A percentile compares a stretch with the other conserved stretches of the same genome.
phyloP scores from a whole-genome alignment of 2,113 vertebrate genomes.

The Hypocryptadius cinnamomeus region DNA sequence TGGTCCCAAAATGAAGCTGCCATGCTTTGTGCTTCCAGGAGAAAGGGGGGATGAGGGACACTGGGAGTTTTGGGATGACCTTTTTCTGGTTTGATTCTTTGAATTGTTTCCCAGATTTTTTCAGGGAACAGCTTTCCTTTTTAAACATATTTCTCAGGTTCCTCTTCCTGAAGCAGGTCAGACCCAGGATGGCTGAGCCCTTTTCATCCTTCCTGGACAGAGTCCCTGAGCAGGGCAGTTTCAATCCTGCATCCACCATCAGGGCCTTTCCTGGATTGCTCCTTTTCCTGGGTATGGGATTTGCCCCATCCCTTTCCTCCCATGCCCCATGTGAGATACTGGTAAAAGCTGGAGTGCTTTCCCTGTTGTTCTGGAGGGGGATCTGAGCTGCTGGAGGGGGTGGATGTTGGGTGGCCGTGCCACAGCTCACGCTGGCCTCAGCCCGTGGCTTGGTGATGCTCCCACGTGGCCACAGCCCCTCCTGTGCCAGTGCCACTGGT shows the following conservation, averaged over 20 bases:
- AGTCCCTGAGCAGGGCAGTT: not conserved
- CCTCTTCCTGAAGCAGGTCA: not conserved
- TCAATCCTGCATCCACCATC: not conserved
- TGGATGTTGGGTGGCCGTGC: not conserved
- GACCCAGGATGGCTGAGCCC: accelerated
- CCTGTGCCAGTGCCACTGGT: not conserved
- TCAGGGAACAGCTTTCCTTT: not conserved
- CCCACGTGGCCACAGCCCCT: not conserved
- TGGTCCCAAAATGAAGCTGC: not conserved
- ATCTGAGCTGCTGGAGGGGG: not conserved
- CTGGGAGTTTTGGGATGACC: not conserved
- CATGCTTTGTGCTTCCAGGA: not conserved
- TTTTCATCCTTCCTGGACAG: not conserved
- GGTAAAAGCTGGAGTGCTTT: not conserved
- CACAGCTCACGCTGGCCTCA: not conserved
- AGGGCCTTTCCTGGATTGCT: not conserved
- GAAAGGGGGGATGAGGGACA: not conserved
- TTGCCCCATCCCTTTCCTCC: not conserved
- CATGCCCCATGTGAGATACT: not conserved
- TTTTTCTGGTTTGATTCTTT: not conserved
- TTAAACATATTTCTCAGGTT: not conserved
- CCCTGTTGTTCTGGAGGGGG: not conserved
- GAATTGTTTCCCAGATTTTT: not conserved
- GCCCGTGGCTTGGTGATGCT: accelerated
- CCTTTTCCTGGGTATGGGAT: not conserved